These are phyloP conservation scores for Alosa alosa DNA, from an alignment of 2,113 vertebrate genomes.

Conservation along the genomic window DNA sequence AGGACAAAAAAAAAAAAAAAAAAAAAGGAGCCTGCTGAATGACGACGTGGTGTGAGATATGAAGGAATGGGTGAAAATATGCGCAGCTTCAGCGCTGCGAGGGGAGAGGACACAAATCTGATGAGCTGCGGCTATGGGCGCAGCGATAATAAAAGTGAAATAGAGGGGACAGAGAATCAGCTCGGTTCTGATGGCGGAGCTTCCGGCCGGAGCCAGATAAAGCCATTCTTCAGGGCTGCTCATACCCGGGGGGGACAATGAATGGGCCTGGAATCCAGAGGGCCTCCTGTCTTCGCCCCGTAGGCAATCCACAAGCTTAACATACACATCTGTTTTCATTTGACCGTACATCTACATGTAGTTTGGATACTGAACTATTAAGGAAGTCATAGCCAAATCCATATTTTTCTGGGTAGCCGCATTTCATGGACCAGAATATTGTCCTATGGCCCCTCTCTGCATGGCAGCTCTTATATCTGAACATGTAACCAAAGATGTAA, in stretches of 20 bases:
- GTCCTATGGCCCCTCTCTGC: not conserved
- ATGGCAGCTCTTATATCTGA: not conserved
- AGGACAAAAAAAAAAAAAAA: not conserved
- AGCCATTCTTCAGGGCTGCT: constrained; percentile 29
- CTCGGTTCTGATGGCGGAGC: constrained; percentile 34
- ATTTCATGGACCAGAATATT: not conserved
- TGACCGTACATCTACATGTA: not conserved
- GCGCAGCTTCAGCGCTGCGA: constrained; percentile 15
- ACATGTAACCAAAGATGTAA: not conserved
- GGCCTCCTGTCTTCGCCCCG: not conserved
- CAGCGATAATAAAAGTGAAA: constrained; percentile 47
- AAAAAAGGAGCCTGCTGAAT: constrained; percentile 31
- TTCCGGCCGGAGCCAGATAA: constrained; percentile 21
- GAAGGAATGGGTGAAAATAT: constrained; percentile 28
- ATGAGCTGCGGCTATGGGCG: not conserved
- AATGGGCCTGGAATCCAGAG: not conserved
- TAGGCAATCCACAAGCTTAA: not conserved
- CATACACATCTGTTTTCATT: not conserved
- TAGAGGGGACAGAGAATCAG: constrained; percentile 45
- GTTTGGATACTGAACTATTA: not conserved
- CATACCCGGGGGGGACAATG: constrained; percentile 16
- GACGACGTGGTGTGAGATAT: constrained; percentile 30
- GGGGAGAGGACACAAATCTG: constrained; percentile 21
- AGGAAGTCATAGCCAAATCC: not conserved
- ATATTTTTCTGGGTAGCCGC: not conserved